phyloP scores from a whole-genome alignment of 1,140 invertebrate genomes.

The Acyrthosiphon pisum region DNA sequence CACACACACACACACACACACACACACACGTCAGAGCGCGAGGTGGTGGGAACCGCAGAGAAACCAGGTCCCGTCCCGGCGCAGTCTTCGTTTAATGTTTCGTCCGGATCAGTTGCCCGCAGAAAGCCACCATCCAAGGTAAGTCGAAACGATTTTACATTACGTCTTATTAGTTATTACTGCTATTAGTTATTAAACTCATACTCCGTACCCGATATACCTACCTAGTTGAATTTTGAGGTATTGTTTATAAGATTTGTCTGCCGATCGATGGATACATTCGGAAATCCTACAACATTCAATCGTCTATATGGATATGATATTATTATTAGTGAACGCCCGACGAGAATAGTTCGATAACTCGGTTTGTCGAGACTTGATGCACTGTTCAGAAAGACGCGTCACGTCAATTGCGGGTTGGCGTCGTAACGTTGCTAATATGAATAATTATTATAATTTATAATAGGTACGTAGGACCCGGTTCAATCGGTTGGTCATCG shows the following conservation, averaged over 20 bases:
- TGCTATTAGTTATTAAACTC: no score
- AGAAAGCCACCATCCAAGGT: neutral
- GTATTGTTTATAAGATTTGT: no score
- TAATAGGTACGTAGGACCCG: neutral
- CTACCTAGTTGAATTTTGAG: no score
- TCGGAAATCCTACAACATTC: neutral
- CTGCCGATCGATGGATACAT: no score
- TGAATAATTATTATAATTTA: neutral
- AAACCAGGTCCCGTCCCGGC: neutral
- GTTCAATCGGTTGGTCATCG: neutral
- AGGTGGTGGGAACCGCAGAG: slow-evolving; percentile 12
- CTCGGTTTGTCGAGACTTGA: no score
- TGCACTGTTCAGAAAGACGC: no score
- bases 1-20: neutral
- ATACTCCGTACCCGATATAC: no score
- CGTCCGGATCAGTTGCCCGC: neutral
- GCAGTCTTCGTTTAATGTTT: neutral
- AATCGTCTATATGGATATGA: neutral
- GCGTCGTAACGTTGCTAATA: neutral
- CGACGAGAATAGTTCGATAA: no score
- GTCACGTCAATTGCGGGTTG: neutral
- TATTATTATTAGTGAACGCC: neutral
- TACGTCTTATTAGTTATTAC: no score
- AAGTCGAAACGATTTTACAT: neutral
- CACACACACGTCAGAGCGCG: neutral